phyloP scores from a whole-genome alignment of 2,888 invertebrate species.

The Spicauda simplicius region DNA sequence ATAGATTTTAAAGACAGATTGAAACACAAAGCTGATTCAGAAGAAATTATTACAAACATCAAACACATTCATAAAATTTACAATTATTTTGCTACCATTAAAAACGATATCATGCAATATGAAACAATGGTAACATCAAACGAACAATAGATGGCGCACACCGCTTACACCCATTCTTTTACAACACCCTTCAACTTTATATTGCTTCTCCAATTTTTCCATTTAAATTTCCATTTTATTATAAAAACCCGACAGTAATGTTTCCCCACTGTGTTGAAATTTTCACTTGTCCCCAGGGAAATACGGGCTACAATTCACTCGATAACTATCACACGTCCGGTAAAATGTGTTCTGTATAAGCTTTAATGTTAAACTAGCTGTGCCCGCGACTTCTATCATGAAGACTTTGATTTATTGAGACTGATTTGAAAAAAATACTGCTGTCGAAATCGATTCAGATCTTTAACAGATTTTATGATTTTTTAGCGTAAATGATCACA shows the following conservation, averaged over 20 bases:
- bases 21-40: too few relatives aligned
- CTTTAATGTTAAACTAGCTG: conserved; percentile 30
- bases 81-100: too few relatives aligned
- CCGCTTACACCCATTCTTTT: not conserved
- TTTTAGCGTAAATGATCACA: too few relatives aligned
- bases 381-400: not conserved
- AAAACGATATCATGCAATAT: conserved; percentile 6
- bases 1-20: too few relatives aligned
- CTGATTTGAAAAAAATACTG: not conserved
- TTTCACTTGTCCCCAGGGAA: conserved; percentile 36
- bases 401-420: not conserved
- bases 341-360: conserved; percentile 26
- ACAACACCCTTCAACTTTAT: conserved; percentile 29
- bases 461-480: not conserved
- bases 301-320: conserved; percentile 33
- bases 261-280: conserved; percentile 38
- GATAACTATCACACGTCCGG: conserved; percentile 35
- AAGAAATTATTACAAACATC: too few relatives aligned
- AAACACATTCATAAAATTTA: too few relatives aligned
- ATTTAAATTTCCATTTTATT: conserved; percentile 37
- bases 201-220: conserved; percentile 34
- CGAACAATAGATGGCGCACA: not conserved
- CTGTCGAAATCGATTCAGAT: not conserved
- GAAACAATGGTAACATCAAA: conserved; percentile 1
- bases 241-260: conserved; percentile 38